Conservation (phyloP, 2,113 vertebrate species). For the Cavia aperea region DNA sequence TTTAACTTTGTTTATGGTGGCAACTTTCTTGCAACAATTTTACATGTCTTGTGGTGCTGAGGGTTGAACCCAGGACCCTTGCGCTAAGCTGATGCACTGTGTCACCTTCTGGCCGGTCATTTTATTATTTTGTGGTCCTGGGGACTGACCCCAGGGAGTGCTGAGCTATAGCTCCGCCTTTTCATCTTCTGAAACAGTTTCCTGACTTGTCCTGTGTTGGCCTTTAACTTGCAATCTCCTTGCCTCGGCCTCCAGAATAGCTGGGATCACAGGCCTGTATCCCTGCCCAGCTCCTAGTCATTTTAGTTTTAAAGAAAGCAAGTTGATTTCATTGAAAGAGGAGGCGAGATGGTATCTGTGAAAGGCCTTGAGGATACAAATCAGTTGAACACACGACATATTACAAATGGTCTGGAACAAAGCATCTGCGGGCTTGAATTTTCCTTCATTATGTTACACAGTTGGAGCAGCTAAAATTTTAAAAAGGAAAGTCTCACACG, state of each 20-base stretch:
- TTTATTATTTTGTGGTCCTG: background rate
- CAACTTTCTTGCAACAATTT: background rate
- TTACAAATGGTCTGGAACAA: background rate
- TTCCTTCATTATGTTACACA: background rate
- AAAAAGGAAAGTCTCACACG: background rate
- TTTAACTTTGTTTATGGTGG: background rate
- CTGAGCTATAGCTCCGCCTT: background rate
- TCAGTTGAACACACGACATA: background rate
- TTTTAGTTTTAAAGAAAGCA: constrained; percentile 3
- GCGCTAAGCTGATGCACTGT: background rate
- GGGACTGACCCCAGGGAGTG: background rate
- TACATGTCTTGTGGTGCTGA: background rate
- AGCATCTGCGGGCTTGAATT: background rate
- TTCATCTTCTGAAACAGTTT: background rate
- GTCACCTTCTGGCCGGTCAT: background rate
- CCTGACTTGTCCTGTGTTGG: background rate
- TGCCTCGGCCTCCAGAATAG: background rate
- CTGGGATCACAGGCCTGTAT: background rate
- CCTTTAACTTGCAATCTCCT: background rate
- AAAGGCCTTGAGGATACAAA: background rate
- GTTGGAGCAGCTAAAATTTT: background rate
- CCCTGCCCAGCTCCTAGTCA: background rate
- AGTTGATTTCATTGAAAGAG: constrained; percentile 2
- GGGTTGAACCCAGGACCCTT: background rate
- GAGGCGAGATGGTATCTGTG: background rate